A percentile compares a stretch with the other conserved stretches of the same genome.
These are phyloP conservation scores for Xenopus laevis DNA, from an alignment of 2,113 vertebrate species.

Conservation along the genomic window DNA sequence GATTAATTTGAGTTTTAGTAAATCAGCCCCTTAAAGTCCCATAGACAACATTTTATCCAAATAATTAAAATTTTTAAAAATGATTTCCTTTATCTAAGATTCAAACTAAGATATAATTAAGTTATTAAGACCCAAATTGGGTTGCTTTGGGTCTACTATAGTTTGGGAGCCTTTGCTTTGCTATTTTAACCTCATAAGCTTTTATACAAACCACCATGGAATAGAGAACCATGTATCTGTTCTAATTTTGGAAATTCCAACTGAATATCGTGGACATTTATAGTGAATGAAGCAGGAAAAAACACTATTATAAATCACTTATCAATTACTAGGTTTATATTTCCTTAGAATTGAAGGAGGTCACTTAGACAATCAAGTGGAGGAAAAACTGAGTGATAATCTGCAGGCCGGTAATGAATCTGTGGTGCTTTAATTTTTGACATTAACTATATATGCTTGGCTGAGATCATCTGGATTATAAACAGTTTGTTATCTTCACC, in stretches of 20 bases:
- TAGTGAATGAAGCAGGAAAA: constrained; percentile 24
- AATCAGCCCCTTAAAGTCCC: too few relatives aligned
- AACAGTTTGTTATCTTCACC: constrained; percentile 19
- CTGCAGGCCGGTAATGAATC: constrained; percentile 10
- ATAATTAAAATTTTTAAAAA: too few relatives aligned
- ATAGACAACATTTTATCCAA: too few relatives aligned
- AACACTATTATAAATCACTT: constrained; percentile 37
- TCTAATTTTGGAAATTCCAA: too few relatives aligned
- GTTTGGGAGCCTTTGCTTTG: too few relatives aligned
- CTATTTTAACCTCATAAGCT: too few relatives aligned
- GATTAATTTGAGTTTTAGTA: too few relatives aligned
- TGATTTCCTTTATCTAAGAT: too few relatives aligned
- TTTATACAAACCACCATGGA: neutral
- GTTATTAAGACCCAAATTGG: too few relatives aligned
- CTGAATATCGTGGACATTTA: neutral
- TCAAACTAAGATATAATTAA: too few relatives aligned
- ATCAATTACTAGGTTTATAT: constrained; percentile 31
- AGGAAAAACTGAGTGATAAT: constrained; percentile 35
- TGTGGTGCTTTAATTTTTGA: constrained; percentile 20
- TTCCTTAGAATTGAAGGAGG: constrained; percentile 19
- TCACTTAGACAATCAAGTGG: constrained; percentile 27
- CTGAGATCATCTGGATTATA: neutral
- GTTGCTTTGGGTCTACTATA: too few relatives aligned
- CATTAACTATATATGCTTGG: constrained; percentile 17
- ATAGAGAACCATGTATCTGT: neutral